Percentiles rank a stretch among this genome's conserved stretches.
Conservation (phyloP, 2,797 vertebrate species). For the Anniella stebbinsi region DNA sequence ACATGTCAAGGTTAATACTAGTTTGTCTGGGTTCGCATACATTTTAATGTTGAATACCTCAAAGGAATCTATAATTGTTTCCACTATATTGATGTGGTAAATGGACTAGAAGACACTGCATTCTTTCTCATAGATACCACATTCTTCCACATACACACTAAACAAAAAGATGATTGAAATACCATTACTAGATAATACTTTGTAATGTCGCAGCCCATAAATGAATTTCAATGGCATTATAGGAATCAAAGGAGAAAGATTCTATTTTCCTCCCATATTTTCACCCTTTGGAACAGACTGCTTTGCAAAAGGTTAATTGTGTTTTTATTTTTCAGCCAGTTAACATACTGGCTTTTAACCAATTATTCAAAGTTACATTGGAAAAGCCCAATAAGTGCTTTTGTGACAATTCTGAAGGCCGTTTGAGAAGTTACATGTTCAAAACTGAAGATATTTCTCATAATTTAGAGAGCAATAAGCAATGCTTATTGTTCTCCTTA, state of each 20-base stretch:
- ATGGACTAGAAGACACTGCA: neutral
- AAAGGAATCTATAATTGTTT: neutral
- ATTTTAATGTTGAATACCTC: slow-evolving; percentile 5
- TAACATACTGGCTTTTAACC: slow-evolving; percentile 26
- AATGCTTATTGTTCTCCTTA: slow-evolving; percentile 1
- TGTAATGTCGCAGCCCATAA: neutral
- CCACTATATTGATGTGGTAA: neutral
- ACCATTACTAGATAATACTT: neutral
- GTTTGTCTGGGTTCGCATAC: neutral
- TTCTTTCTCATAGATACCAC: neutral
- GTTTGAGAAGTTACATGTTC: neutral
- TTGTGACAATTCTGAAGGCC: slow-evolving; percentile 8
- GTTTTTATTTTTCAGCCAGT: slow-evolving; percentile 5
- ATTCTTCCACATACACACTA: neutral
- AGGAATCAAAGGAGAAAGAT: neutral
- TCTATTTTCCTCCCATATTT: slow-evolving; percentile 13
- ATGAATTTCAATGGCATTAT: neutral
- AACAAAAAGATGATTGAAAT: slow-evolving; percentile 17
- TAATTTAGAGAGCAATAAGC: neutral
- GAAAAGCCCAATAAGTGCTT: slow-evolving; percentile 2
- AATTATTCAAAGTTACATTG: slow-evolving; percentile 12
- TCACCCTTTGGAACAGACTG: slow-evolving; percentile 10
- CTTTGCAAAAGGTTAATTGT: slow-evolving; percentile 21
- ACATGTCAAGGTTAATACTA: slow-evolving; percentile 6
- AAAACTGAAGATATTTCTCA: neutral